These are phyloP conservation scores for Sisor rabdophorus DNA, from an alignment of 2,113 vertebrate species.

Conservation along the genomic window DNA sequence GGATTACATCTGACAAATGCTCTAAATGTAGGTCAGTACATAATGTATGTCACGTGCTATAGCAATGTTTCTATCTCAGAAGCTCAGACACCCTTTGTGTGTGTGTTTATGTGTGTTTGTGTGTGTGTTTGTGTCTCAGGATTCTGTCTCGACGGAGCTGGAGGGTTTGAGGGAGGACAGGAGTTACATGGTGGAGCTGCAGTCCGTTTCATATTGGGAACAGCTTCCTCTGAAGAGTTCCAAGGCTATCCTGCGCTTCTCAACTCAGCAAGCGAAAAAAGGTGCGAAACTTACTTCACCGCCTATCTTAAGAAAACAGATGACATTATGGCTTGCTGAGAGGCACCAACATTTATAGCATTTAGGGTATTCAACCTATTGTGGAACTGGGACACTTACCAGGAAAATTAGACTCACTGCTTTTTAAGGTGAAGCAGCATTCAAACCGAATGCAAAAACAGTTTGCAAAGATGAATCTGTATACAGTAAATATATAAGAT, in stretches of 20 bases:
- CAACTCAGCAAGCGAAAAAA: slow-evolving; percentile 58
- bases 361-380: background rate
- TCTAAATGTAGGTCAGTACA: background rate
- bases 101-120: slow-evolving; percentile 25
- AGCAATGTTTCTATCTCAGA: background rate
- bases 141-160: slow-evolving; percentile 71
- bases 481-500: too few relatives aligned
- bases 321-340: background rate
- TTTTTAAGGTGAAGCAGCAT: background rate
- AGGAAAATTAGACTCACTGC: background rate
- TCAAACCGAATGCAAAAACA: background rate
- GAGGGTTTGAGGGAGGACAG: slow-evolving; percentile 76
- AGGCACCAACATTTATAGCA: background rate
- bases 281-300: slow-evolving; percentile 57
- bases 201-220: slow-evolving; percentile 85
- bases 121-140: slow-evolving; percentile 52
- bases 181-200: slow-evolving; percentile 82
- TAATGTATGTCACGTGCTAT: background rate
- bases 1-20: too few relatives aligned
- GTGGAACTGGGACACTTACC: background rate
- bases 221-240: slow-evolving; percentile 80
- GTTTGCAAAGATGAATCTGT: background rate
- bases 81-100: background rate
- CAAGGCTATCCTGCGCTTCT: slow-evolving; percentile 78
- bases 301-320: background rate